Percentiles rank a stretch among this genome's conserved stretches.
These are phyloP conservation scores for Beris chalybata DNA, from an alignment of 2,888 invertebrate genomes.

Conservation along the genomic window DNA sequence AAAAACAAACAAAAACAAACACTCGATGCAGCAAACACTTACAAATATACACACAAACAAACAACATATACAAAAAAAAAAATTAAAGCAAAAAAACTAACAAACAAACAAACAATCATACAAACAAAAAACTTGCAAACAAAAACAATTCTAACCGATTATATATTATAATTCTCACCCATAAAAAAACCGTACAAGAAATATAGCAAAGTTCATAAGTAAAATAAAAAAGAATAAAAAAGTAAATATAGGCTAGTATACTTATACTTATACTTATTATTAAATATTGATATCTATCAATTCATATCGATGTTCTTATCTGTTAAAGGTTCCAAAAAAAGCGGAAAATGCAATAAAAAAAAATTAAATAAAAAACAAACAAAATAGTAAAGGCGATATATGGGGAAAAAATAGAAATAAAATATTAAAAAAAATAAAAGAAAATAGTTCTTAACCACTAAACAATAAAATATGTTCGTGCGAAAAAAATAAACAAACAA, in stretches of 20 bases:
- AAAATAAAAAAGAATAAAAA: conserved; percentile 24
- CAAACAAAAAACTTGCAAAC: conserved; percentile 11
- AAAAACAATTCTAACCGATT: no score
- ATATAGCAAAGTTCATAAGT: background rate
- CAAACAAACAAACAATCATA: conserved; percentile 22
- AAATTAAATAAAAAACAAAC: conserved; percentile 14
- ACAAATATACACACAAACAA: conserved; percentile 29
- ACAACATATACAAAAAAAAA: conserved; percentile 20
- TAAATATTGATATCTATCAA: conserved; percentile 31
- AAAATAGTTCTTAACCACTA: conserved; percentile 37
- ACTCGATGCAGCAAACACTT: conserved; percentile 27
- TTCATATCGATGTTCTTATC: conserved; percentile 27
- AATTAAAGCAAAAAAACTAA: no score
- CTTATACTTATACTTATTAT: conserved; percentile 28
- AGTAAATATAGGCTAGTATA: conserved; percentile 18
- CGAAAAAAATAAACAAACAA: no score
- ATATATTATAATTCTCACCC: no score
- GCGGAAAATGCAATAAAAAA: background rate
- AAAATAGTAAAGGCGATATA: conserved; percentile 34
- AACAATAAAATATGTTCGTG: conserved; percentile 30
- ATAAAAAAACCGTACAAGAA: background rate
- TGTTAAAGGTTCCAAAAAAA: conserved; percentile 19
- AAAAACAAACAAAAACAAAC: conserved; percentile 32
- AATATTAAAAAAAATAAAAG: conserved; percentile 29
- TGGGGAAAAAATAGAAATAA: conserved; percentile 38